These are phyloP conservation scores for Heteromyza rotundicornis DNA, from an alignment of 2,888 invertebrate genomes.

Conservation along the genomic window DNA sequence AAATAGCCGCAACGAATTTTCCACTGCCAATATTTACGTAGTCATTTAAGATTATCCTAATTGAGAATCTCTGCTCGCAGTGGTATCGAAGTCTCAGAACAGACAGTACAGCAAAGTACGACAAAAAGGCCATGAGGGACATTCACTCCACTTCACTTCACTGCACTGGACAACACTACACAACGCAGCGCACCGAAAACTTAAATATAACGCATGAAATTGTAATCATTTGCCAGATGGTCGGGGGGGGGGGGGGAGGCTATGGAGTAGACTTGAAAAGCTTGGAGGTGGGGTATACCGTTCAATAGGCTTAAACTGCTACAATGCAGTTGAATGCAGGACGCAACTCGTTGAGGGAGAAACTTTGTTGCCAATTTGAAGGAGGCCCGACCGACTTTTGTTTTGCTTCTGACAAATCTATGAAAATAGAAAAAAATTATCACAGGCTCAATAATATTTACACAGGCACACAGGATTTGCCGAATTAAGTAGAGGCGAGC, in stretches of 20 bases:
- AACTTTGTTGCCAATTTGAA: no score
- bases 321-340: no score
- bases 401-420: constrained; percentile 50
- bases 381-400: no score
- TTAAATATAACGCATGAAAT: constrained; percentile 32
- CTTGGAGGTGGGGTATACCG: no score
- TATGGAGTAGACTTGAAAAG: no score
- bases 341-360: no score
- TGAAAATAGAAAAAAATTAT: constrained; percentile 40
- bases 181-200: neutral
- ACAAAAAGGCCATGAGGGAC: constrained; percentile 2
- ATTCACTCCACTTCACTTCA: no score
- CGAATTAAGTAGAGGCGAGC: neutral
- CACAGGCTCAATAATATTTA: constrained; percentile 48
- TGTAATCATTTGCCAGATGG: constrained; percentile 29
- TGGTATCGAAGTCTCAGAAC: neutral
- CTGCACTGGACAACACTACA: no score
- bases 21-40: constrained; percentile 60
- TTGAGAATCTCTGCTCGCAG: constrained; percentile 51
- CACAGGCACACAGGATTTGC: constrained; percentile 34
- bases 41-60: constrained; percentile 61
- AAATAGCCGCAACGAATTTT: constrained; percentile 48
- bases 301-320: neutral
- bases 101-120: neutral
- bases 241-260: neutral